These are phyloP conservation scores for Brenthis ino DNA, from an alignment of 2,888 invertebrate genomes.

Conservation along the genomic window DNA sequence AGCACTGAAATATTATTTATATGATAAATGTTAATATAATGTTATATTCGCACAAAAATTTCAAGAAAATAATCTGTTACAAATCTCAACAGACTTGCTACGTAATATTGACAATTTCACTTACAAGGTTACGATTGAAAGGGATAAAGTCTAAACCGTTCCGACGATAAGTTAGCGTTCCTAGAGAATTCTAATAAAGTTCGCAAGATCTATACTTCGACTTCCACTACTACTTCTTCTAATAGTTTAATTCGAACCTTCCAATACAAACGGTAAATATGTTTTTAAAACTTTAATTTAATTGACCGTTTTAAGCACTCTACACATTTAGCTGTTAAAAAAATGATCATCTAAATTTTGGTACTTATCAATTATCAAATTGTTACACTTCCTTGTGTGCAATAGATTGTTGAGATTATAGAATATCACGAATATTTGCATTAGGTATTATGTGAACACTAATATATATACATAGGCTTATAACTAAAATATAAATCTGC, in stretches of 20 bases:
- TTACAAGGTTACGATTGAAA: neutral
- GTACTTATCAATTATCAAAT: slow-evolving; percentile 2
- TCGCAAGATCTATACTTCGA: slow-evolving; percentile 3
- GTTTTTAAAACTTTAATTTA: slow-evolving; percentile 14
- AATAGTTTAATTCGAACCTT: neutral
- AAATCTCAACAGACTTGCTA: neutral
- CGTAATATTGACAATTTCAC: slow-evolving; percentile 1
- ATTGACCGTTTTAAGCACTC: slow-evolving; percentile 7
- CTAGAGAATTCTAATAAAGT: neutral
- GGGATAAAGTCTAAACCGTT: neutral
- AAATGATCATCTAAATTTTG: neutral
- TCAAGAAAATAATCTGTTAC: neutral
- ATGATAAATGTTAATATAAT: too few relatives aligned
- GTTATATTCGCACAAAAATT: too few relatives aligned
- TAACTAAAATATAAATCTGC: slow-evolving; percentile 7
- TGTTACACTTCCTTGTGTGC: slow-evolving; percentile 14
- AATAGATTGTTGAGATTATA: slow-evolving; percentile 3
- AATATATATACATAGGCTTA: neutral
- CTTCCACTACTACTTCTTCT: neutral
- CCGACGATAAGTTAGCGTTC: neutral
- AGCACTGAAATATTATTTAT: too few relatives aligned
- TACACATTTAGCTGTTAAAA: slow-evolving; percentile 9
- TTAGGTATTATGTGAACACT: slow-evolving; percentile 2
- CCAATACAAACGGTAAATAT: slow-evolving; percentile 30
- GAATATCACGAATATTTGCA: neutral